Percentiles rank a stretch among this genome's conserved stretches.
phyloP scores from a whole-genome alignment of 2,888 invertebrate species.

The Sesamia inferens region DNA sequence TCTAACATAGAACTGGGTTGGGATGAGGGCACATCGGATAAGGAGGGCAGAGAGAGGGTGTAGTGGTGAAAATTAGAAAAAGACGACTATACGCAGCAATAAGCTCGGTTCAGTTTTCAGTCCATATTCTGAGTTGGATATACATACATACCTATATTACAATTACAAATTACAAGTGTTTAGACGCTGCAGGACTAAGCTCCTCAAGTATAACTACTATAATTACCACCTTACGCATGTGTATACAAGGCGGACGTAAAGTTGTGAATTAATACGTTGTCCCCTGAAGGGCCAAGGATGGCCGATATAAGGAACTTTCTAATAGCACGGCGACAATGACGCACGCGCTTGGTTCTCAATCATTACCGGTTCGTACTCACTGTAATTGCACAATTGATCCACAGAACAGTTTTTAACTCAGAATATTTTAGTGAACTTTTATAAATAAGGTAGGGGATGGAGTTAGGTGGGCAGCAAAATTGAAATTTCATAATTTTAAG shows the following conservation, averaged over 20 bases:
- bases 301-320: neutral
- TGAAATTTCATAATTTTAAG: neutral
- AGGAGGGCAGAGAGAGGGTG: no score
- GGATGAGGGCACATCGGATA: no score
- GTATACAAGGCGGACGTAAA: neutral
- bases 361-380: neutral
- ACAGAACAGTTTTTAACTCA: neutral
- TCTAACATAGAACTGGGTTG: no score
- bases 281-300: neutral
- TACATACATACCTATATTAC: no score
- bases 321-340: conserved; percentile 4
- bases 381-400: neutral
- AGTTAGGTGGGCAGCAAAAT: neutral
- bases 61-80: no score
- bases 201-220: neutral
- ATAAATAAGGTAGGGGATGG: neutral
- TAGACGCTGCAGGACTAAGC: no score
- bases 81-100: no score
- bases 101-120: no score
- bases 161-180: no score
- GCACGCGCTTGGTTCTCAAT: neutral
- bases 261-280: neutral
- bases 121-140: no score
- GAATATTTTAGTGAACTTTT: neutral
- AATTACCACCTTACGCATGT: conserved; percentile 1